Conservation (phyloP, 2,113 vertebrate genomes). For the Dasypus novemcinctus region DNA sequence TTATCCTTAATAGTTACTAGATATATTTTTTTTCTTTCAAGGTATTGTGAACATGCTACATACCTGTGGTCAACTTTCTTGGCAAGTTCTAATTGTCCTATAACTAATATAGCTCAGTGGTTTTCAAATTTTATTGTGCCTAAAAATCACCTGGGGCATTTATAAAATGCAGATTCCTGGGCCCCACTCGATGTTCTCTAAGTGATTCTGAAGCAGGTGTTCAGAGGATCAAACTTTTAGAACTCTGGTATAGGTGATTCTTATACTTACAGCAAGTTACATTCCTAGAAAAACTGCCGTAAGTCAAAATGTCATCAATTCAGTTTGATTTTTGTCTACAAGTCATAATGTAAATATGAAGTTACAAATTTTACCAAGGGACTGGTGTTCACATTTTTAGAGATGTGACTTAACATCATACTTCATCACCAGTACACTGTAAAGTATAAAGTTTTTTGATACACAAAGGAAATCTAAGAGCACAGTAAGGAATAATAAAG, state of each 20-base stretch:
- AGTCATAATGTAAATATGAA: neutral
- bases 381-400: neutral
- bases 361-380: neutral
- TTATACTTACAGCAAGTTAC: neutral
- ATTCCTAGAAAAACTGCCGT: neutral
- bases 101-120: neutral
- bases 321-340: neutral
- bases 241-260: neutral
- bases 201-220: neutral
- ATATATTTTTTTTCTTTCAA: neutral
- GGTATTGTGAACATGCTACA: neutral
- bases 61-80: neutral
- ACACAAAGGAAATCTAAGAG: neutral
- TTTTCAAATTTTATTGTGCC: neutral
- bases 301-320: constrained; percentile 20
- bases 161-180: neutral
- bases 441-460: neutral
- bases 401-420: neutral
- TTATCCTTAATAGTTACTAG: neutral
- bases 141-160: neutral
- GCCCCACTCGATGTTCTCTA: neutral
- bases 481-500: neutral
- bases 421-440: neutral
- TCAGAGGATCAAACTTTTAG: neutral
- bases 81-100: neutral